A percentile compares a stretch with the other conserved stretches of the same genome.
phyloP scores from a whole-genome alignment of 2,797 vertebrate genomes.

The Ficedula albicollis region DNA sequence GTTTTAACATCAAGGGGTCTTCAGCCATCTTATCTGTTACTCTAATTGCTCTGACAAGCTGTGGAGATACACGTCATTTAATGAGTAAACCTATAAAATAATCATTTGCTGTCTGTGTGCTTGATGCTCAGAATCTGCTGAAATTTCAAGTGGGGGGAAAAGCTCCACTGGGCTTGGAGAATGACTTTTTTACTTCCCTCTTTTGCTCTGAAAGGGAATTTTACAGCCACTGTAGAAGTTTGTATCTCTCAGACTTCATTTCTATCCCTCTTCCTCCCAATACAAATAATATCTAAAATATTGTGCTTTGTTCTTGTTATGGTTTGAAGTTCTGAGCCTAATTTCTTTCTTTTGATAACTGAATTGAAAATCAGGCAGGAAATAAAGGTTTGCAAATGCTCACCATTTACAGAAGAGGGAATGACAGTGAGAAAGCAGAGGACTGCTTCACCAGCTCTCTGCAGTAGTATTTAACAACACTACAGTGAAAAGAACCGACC shows the following conservation, averaged over 20 bases:
- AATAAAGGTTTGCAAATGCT: background rate
- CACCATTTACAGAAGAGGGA: background rate
- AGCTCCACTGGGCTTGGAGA: background rate
- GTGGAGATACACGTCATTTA: slow-evolving; percentile 16
- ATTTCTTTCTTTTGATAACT: background rate
- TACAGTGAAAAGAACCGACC: background rate
- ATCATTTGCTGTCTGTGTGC: background rate
- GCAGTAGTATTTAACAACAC: background rate
- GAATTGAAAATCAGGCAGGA: background rate
- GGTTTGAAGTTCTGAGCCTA: background rate
- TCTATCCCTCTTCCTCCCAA: background rate
- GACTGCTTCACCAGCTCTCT: background rate
- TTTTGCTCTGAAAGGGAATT: background rate
- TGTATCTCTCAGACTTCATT: background rate
- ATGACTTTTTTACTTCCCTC: background rate
- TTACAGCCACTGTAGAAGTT: background rate
- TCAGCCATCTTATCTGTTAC: slow-evolving; percentile 41
- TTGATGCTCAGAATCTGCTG: slow-evolving; percentile 15
- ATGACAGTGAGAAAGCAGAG: background rate
- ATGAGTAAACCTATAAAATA: slow-evolving; percentile 51
- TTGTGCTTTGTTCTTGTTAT: background rate
- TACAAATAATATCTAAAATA: background rate
- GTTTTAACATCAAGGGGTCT: slow-evolving; percentile 36
- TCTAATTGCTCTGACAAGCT: slow-evolving; percentile 44
- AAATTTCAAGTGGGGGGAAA: background rate